Base-by-base conservation (phyloP, 2,888 invertebrate genomes). In the Melolontha melolontha region DNA sequence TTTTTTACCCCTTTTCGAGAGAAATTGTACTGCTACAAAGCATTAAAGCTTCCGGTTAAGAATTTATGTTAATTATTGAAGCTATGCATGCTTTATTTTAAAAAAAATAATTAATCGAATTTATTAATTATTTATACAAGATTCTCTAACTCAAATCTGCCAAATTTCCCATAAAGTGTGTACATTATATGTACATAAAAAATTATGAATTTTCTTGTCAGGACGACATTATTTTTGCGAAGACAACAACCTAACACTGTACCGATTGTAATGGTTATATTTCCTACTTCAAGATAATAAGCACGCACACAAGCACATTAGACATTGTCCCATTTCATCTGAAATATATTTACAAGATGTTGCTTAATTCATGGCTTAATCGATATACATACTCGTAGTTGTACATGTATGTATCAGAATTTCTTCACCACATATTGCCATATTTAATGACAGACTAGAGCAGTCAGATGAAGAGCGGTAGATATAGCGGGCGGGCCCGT, bases 401-500 rank as follows among this genome's bases (percentile, higher is more conserved):
- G 77, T 79, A 76, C 77, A 75, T 77, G 78, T 77, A 75, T 77
- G 78, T 78, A 80, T 78, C 75, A 78, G 76, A 78, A 81, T 80
- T 79, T 78, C 78, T 71, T 78, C 77, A 79, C 77, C 79, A 82
- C 80, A 83, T 81, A 83, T 83, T 83, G 83, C 82, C 82, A 83
- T 83, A 83, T 82, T 83, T 83, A 83, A 83, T 83, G 82, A 83
- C 82, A 82, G 82, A 78, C 83, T 80, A 79, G 80, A 80, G 80
- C 71, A 72, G 67, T 78, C 80, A 81, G 82, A 83, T 83, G 82
- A 83, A 82, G 82, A 83, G 82, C 82, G 83, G 81, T 80, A 82
- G 83, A 83, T 83, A 83, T 81, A 79, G 82, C 83, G 83, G 82
- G 83, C 83, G 83, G 82, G 79, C 82, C 82, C 83, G 83, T 84